A percentile compares a stretch with the other conserved stretches of the same genome.
phyloP scores from a whole-genome alignment of 1,140 invertebrate species.

The Dryas iulia region DNA sequence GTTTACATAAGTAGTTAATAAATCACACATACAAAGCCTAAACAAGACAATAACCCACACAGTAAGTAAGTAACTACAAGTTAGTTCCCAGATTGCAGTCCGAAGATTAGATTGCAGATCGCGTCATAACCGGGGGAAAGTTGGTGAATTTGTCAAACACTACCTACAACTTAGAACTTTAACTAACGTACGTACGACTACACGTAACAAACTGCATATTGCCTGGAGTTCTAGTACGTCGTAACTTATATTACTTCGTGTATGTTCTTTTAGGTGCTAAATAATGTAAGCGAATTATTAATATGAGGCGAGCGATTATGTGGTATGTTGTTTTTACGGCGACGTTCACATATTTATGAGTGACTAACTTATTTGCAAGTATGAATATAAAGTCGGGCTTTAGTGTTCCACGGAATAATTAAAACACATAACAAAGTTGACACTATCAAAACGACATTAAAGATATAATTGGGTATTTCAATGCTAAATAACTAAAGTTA shows the following conservation, averaged over 20 bases:
- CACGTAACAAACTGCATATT: constrained; percentile 28
- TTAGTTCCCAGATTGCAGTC: constrained; percentile 44
- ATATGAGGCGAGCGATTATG: constrained; percentile 1
- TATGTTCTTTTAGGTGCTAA: constrained; percentile 20
- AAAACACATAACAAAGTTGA: neutral
- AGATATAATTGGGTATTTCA: neutral
- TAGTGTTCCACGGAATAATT: too few species aligned
- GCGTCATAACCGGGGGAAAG: constrained; percentile 40
- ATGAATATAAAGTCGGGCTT: neutral
- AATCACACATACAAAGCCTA: neutral
- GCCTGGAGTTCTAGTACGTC: constrained; percentile 16
- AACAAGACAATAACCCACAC: neutral
- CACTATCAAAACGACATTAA: neutral
- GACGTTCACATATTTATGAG: neutral
- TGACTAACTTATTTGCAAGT: neutral
- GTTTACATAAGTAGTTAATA: neutral
- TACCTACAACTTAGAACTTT: constrained; percentile 20
- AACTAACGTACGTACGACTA: constrained; percentile 24
- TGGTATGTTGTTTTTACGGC: neutral
- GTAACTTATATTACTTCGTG: constrained; percentile 24
- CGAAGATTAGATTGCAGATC: constrained; percentile 55
- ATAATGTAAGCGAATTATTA: constrained; percentile 14
- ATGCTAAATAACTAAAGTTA: neutral
- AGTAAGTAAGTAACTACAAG: constrained; percentile 4
- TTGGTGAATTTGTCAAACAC: constrained; percentile 50